phyloP scores from a whole-genome alignment of 2,888 invertebrate species.

The Melanotus villosus region DNA sequence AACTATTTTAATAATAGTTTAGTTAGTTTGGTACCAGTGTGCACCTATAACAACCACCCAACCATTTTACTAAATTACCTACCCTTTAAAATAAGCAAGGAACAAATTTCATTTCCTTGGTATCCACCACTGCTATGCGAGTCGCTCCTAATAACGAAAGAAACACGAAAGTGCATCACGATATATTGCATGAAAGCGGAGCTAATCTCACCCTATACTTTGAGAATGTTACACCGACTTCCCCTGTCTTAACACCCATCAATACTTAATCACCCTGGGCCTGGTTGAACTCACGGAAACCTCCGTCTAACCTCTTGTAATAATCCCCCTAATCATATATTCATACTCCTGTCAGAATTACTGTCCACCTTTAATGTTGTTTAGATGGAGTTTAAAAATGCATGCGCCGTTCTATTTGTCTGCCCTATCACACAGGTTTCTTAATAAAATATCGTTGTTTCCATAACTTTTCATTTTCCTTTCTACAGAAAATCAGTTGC shows the following conservation, averaged over 20 bases:
- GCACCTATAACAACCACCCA: constrained; percentile 13
- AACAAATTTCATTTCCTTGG: constrained; percentile 35
- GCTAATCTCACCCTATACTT: constrained; percentile 41
- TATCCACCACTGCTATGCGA: constrained; percentile 34
- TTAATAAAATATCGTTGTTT: not conserved
- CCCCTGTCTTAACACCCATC: constrained; percentile 46
- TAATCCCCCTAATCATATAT: constrained; percentile 44
- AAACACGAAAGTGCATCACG: constrained; percentile 47
- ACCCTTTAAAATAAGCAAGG: constrained; percentile 33
- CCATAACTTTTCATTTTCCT: not conserved
- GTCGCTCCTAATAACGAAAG: constrained; percentile 39
- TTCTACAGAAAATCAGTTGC: not conserved
- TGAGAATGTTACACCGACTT: constrained; percentile 42
- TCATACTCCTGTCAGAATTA: constrained; percentile 43
- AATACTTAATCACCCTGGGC: constrained; percentile 44
- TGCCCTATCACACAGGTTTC: constrained; percentile 17
- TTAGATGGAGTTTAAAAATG: constrained; percentile 44
- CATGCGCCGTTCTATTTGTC: constrained; percentile 10
- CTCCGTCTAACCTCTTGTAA: constrained; percentile 41
- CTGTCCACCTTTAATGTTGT: constrained; percentile 41
- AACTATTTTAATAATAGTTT: not conserved
- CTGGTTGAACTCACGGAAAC: constrained; percentile 43
- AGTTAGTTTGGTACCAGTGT: constrained; percentile 17
- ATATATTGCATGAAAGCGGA: constrained; percentile 43
- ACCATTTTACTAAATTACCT: constrained; percentile 31